A percentile compares a stretch with the other conserved stretches of the same genome.
phyloP scores from a whole-genome alignment of 35 echinoderm and acorn worm species.

The Apostichopus parvimensis region DNA sequence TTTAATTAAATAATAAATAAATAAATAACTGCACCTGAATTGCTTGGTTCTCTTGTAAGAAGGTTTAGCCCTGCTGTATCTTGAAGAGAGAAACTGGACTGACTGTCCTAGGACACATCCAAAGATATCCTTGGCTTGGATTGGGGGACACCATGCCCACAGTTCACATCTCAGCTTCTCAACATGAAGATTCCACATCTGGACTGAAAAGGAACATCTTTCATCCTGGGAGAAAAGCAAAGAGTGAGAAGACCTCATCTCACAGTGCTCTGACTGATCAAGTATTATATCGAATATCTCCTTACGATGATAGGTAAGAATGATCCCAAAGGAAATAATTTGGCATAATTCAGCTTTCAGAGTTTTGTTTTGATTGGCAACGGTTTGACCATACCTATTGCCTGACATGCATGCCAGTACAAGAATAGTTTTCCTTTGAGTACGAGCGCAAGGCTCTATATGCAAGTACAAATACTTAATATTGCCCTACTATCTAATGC shows the following conservation, averaged over 20 bases:
- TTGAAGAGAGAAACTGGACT: conserved; percentile 53
- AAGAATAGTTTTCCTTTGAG: too few relatives aligned
- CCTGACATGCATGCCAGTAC: too few relatives aligned
- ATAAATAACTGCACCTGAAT: conserved; percentile 63
- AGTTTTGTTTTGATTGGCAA: too few relatives aligned
- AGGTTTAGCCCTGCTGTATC: conserved; percentile 82
- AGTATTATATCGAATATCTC: too few relatives aligned
- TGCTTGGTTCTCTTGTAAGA: conserved; percentile 94
- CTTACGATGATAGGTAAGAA: too few relatives aligned
- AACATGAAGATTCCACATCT: conserved; percentile 93
- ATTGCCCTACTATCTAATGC: too few relatives aligned
- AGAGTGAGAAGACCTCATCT: background rate
- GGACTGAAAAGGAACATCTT: conserved; percentile 82
- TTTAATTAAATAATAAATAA: too few relatives aligned
- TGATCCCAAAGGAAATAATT: too few relatives aligned
- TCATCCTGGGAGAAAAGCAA: conserved; percentile 66
- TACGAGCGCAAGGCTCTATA: too few relatives aligned
- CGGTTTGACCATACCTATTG: too few relatives aligned
- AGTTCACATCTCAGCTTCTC: conserved; percentile 66
- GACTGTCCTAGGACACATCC: conserved; percentile 60
- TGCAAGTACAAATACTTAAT: too few relatives aligned
- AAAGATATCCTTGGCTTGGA: conserved; percentile 59
- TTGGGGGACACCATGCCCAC: conserved; percentile 60
- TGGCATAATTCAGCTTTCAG: too few relatives aligned
- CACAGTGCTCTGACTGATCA: background rate